Percentiles rank a stretch among this genome's conserved stretches.
Evolutionary conservation across 2,113 vertebrate species (phyloP).

Genomic region (Corynorhinus townsendii): DNA sequence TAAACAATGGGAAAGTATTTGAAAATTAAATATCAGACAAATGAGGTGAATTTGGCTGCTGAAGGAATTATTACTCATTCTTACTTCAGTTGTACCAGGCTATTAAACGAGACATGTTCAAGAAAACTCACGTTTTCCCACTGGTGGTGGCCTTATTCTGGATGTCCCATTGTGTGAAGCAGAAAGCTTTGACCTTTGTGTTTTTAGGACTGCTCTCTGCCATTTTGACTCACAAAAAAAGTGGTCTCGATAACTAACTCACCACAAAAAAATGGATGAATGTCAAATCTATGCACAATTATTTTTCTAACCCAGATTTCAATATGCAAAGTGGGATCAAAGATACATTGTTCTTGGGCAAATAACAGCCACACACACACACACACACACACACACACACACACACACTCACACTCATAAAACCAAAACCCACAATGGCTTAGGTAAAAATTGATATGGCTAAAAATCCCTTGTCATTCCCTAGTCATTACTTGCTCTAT

Average conservation of each 20-base stretch:
- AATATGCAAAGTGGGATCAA: neutral
- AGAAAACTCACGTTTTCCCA: neutral
- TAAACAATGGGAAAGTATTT: neutral
- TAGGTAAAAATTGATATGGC: neutral
- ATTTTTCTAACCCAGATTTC: neutral
- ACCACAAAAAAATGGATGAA: neutral
- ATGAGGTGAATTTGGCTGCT: neutral
- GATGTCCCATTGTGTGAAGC: neutral
- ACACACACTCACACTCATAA: neutral
- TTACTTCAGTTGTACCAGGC: neutral
- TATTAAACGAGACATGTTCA: neutral
- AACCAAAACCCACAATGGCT: neutral
- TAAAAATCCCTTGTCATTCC: neutral
- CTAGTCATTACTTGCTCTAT: neutral
- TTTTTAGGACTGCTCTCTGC: neutral
- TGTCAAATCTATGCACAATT: neutral
- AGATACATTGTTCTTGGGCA: neutral
- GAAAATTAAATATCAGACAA: conserved; percentile 19
- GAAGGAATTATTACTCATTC: neutral
- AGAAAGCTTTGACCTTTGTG: neutral
- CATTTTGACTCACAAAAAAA: conserved; percentile 10
- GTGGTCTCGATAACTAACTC: neutral
- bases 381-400: neutral
- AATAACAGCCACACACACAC: neutral
- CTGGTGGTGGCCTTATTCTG: neutral